Evolutionary conservation across 2,113 vertebrate species (phyloP).

Genomic region (Corythoichthys haematopterus): DNA sequence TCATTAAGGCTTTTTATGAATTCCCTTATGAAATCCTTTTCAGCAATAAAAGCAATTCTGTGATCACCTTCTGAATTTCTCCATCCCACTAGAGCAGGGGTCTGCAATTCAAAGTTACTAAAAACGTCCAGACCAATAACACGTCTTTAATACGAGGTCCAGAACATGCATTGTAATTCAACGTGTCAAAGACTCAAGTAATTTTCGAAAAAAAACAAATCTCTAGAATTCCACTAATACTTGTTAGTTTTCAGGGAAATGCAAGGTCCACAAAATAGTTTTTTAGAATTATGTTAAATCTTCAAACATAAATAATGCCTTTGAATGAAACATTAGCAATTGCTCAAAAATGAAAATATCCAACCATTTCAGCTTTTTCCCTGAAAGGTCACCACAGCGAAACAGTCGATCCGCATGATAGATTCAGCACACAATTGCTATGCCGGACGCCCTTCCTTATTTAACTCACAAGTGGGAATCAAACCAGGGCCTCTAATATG

Average conservation of each 20-base stretch:
- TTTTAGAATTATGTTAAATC: no score
- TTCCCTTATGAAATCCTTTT: constrained; percentile 36
- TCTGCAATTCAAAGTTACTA: neutral
- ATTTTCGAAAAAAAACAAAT: neutral
- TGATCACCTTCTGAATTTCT: constrained; percentile 11
- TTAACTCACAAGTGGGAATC: no score
- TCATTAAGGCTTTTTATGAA: constrained; percentile 46
- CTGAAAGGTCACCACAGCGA: no score
- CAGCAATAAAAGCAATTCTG: constrained; percentile 34
- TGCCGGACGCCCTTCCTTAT: no score
- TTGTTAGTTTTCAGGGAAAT: neutral
- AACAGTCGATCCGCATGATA: no score
- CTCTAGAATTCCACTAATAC: neutral
- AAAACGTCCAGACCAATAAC: neutral
- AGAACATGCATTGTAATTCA: neutral
- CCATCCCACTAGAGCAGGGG: constrained; percentile 6
- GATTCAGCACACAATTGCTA: no score
- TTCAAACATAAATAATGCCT: no score
- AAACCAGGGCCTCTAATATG: no score
- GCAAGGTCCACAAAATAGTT: no score
- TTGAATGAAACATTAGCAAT: no score
- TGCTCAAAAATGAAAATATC: neutral
- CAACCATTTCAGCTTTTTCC: no score
- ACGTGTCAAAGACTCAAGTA: neutral
- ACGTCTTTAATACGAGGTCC: neutral